phyloP scores from a whole-genome alignment of 2,888 invertebrate species.

The Patella depressa region DNA sequence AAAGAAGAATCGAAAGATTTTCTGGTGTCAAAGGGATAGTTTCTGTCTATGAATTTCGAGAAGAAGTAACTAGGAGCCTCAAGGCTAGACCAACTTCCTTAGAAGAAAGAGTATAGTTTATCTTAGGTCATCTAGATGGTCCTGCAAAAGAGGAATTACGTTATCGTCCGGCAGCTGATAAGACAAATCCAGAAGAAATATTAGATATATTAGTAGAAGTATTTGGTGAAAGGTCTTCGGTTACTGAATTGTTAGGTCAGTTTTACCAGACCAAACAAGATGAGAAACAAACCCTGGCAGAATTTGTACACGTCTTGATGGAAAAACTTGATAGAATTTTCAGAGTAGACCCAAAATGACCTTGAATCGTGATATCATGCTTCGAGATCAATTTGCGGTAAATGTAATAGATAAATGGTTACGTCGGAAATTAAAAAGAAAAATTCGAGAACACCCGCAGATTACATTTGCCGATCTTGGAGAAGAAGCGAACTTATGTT shows the following conservation, averaged over 20 bases:
- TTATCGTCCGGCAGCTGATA: not conserved
- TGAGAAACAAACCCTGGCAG: not conserved
- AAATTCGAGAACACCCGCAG: not conserved
- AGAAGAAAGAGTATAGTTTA: not conserved
- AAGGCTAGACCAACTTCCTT: not conserved
- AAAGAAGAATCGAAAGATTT: too few species aligned
- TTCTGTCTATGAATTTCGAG: too few species aligned
- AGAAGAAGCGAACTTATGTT: not conserved
- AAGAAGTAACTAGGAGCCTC: not conserved
- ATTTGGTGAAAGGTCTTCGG: not conserved
- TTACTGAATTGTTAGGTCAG: not conserved
- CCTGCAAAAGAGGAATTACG: not conserved
- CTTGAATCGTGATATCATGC: not conserved
- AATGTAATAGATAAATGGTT: not conserved
- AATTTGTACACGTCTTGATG: not conserved
- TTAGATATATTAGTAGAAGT: not conserved
- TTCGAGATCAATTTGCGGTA: not conserved
- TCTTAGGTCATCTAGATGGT: not conserved
- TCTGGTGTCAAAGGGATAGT: too few species aligned
- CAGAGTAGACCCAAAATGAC: not conserved
- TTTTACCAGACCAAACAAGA: too few species aligned
- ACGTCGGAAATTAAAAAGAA: not conserved
- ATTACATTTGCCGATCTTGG: not conserved
- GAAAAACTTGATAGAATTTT: not conserved
- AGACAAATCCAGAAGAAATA: not conserved